Base-by-base conservation (phyloP, 2,113 vertebrate genomes). In the Girardinichthys multiradiatus region DNA sequence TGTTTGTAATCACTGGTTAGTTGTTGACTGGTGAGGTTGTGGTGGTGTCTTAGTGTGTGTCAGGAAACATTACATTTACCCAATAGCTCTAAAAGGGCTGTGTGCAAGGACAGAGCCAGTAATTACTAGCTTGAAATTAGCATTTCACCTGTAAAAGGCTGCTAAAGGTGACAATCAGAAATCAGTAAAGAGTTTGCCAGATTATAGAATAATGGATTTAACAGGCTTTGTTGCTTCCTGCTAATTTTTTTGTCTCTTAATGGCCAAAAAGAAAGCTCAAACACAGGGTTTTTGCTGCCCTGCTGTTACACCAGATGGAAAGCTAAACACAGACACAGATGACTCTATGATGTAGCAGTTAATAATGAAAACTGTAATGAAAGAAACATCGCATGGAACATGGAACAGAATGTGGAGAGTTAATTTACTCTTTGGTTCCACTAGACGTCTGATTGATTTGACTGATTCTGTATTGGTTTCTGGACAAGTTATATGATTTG, bases 1-100 rank as follows among this genome's bases (percentile, higher is more conserved):
- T 1, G 37, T 33, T 70, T 54, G 13, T 86, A 82, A 90, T 89
- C 58, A 82, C 30, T 27, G 71, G 83, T 82, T 88, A 80, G 84
- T 70, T 48, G 71, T 45, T 76, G 57, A 51, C 65, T 19, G 45
- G 77, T 84, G 85, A 76, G 72, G 75, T 59, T 30, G 64, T 13
- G 35, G 57, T 6, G 42, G 19, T 64, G 59, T 37, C 57, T 31
- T 33, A 8, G 26, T 19, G 64, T 71, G 28, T 33, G 60, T 51
- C 58, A 68, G 70, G 8, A 68, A 59, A 65, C 30, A 59, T 57
- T 29, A 39, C 57, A 65, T 58, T 66, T 70, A 70, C 77, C 64
- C 68, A 65, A 81, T 78, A 81, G 70, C 74, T 74, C 42, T 64
- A 39, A 31, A 24, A 57, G 45, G 65, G 67, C 7, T 54, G 24